Conservation (phyloP, 2,797 vertebrate genomes). For the Gallinago stenura region DNA sequence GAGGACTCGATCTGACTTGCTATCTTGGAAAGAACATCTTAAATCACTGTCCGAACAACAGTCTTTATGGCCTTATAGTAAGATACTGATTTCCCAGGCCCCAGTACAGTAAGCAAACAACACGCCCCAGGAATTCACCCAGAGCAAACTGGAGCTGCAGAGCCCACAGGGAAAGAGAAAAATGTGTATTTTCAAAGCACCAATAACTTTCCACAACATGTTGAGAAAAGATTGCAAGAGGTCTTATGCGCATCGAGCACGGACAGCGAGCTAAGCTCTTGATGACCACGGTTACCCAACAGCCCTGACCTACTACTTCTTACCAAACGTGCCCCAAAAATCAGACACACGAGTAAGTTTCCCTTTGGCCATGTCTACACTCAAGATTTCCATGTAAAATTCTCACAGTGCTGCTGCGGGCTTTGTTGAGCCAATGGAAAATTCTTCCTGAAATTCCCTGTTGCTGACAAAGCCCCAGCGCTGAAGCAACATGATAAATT, state of each 20-base stretch:
- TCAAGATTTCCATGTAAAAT: background rate
- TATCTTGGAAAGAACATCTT: background rate
- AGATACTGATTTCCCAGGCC: constrained; percentile 14
- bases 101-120: constrained; percentile 6
- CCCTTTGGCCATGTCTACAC: background rate
- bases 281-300: background rate
- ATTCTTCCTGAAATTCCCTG: background rate
- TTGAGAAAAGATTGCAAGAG: constrained; percentile 21
- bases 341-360: background rate
- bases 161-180: background rate
- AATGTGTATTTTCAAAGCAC: constrained; percentile 6
- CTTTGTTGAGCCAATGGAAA: constrained; percentile 11
- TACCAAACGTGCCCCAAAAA: background rate
- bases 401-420: background rate
- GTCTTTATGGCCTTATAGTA: background rate
- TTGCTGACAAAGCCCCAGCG: background rate
- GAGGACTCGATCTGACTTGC: background rate
- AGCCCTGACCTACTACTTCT: background rate
- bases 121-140: constrained; percentile 15
- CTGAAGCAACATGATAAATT: background rate
- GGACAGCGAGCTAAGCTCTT: background rate
- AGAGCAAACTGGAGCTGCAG: constrained; percentile 17
- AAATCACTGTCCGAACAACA: background rate
- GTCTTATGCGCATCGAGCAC: background rate
- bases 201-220: constrained; percentile 14